These are phyloP conservation scores for Campoplex nolae DNA, from an alignment of 2,888 invertebrate species.

Conservation along the genomic window DNA sequence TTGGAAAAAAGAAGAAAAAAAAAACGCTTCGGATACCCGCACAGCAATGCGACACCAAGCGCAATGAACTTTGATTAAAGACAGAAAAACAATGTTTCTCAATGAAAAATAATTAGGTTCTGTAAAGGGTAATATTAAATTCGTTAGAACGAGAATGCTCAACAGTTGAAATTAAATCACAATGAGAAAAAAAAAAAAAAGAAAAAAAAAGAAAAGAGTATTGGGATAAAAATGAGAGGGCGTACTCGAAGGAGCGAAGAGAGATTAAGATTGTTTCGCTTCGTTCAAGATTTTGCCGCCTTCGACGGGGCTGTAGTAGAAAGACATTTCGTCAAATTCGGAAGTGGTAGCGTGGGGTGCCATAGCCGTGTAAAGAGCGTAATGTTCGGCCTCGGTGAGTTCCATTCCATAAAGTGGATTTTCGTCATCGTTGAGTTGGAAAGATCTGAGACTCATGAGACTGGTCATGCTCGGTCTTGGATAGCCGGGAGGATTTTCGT, in stretches of 20 bases:
- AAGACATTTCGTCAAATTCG: slow-evolving; percentile 95
- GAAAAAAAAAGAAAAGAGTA: slow-evolving; percentile 43
- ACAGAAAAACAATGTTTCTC: not conserved
- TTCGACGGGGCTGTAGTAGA: slow-evolving; percentile 94
- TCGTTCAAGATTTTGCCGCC: slow-evolving; percentile 89
- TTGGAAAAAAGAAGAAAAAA: not conserved
- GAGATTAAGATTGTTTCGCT: slow-evolving; percentile 74
- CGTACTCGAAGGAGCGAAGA: not conserved
- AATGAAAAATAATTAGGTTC: not conserved
- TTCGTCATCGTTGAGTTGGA: slow-evolving; percentile 75
- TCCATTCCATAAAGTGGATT: slow-evolving; percentile 86
- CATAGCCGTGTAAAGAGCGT: slow-evolving; percentile 93
- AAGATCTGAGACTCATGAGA: slow-evolving; percentile 74
- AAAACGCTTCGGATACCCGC: slow-evolving; percentile 7
- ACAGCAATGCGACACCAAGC: slow-evolving; percentile 32
- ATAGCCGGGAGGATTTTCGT: slow-evolving; percentile 67
- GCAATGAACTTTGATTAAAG: not conserved
- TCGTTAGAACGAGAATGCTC: slow-evolving; percentile 35
- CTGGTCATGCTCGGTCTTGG: slow-evolving; percentile 76
- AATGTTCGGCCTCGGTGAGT: slow-evolving; percentile 94
- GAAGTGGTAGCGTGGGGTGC: slow-evolving; percentile 94
- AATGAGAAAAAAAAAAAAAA: slow-evolving; percentile 52
- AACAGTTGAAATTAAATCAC: slow-evolving; percentile 60
- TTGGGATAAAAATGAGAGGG: slow-evolving; percentile 21
- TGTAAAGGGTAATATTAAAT: slow-evolving; percentile 14